Base-by-base conservation (phyloP, 2,888 invertebrate genomes). In the Digitonthophagus gazella region DNA sequence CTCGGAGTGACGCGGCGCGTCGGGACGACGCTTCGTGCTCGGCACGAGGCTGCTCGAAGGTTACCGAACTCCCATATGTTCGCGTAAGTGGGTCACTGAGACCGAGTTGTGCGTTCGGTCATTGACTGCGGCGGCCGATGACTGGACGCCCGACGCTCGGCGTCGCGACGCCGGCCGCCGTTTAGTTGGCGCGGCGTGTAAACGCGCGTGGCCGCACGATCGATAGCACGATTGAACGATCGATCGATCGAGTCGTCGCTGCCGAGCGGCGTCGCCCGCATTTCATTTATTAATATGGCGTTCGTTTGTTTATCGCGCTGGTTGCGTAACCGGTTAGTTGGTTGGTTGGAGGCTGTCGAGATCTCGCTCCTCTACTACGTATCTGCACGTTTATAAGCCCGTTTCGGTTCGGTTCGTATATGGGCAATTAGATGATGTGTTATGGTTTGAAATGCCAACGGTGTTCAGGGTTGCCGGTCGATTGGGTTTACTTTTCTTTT, bases 61-160 rank as follows among this genome's bases (percentile, higher is more conserved):
- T 75, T 74, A 72, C 74, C 77, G 76, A 76, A 75, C 76, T 78
- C 78, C 78, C 80, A 80, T 80, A 80, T 81, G 81, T 81, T 81
- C 79, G 68, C 68, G 78, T 81, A 83, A 83, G 81, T 83, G 78
- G 83, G 83, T 83, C 83, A 83, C 82, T 83, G 82, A 82, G 82
- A 80, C 81, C 78, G 81, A 80, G 77, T 80, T 76, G 79, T 72
- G 73, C 80, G 80, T 80, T 81, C 77, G 83, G 83, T 82, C 83
- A 80, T 81, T 83, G 83, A 80, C 82, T 72, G 76, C 74, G 58
- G 15, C 66, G 56, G 28, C 68, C 63, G 54, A 66, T 63, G 67
- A 61, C 65, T 74, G 74, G 71, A 71, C 69, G 68, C 68, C 75
- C 76, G 74, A 73, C 71, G 74, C 68, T 74, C 75, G 73, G 78